Base-by-base conservation (phyloP, 2,113 vertebrate genomes). In the Hystrix cristata region DNA sequence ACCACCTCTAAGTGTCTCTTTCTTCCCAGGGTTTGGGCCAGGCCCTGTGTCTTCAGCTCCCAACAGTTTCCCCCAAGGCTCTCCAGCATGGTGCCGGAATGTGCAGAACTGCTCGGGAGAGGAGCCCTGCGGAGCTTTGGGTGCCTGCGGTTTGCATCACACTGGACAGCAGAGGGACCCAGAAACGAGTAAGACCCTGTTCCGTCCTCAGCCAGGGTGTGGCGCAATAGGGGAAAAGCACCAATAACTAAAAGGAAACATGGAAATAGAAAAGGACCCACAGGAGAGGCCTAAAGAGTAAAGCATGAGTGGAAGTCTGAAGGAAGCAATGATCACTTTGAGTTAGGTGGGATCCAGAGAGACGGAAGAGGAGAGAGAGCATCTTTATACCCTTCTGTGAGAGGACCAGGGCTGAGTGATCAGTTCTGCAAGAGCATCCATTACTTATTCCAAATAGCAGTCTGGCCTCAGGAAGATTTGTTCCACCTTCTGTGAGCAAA, bases 211-310 rank as follows among this genome's bases (percentile, higher is more conserved):
- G 71, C 89, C 78, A 84, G 60, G 53, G 31, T 25, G 69, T 0
- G 3, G 38, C 3, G 27, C 15, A 38, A 60, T 5, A 64, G 5
- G 2, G 16, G 3, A 64, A 78, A 34, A 74, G n/a, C n/a, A 82
- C 60, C 88, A 79, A 83, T 65, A 87, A 71, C 38, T 48, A 34
- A 57, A 87, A 92, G 89, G 80, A 84, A 92, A 60, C 10, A 23
- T 23, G 8, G 53, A 46, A n/a, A 13, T 4, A 72, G 59, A 31
- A 82, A 81, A 90, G 79, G 46, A 53, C 55, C 18, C 69, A 78
- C 16, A 57, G 53, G 3, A 79, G 74, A 80, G 55, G 15, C 79
- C 46, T 34, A 11, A 43, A 82, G 76, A 80, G 53, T 38, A n/a
- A 53, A 65, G 65, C 5, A 29, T 27, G 29, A 19, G 7, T 51